phyloP scores from a whole-genome alignment of 2,113 vertebrate genomes.

The Craseonycteris thonglongyai region DNA sequence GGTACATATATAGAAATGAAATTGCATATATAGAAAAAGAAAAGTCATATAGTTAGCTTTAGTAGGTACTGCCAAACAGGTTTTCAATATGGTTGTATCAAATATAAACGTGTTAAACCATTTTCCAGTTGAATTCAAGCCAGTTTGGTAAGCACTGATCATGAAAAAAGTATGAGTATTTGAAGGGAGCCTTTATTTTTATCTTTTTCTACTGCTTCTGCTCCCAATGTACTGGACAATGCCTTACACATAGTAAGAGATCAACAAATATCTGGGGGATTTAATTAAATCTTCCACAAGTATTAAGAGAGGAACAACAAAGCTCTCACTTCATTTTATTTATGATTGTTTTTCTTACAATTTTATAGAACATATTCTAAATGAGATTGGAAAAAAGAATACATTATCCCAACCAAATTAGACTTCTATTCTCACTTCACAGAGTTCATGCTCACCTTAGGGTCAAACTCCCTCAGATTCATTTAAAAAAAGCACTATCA shows the following conservation, averaged over 20 bases:
- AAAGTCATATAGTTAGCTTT: neutral
- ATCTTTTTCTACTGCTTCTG: neutral
- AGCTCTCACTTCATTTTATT: neutral
- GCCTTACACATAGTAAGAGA: neutral
- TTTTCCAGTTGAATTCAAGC: neutral
- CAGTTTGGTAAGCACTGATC: neutral
- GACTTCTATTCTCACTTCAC: neutral
- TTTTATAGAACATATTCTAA: neutral
- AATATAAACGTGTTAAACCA: neutral
- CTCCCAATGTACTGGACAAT: neutral
- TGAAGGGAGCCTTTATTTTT: neutral
- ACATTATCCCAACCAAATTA: neutral
- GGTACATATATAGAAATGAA: neutral
- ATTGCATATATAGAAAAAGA: neutral
- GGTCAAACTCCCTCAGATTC: neutral
- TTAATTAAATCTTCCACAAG: neutral
- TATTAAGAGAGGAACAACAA: neutral
- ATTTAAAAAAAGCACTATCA: neutral
- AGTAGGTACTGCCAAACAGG: neutral
- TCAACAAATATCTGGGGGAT: neutral
- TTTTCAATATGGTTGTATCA: neutral
- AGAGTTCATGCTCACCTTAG: neutral
- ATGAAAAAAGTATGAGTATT: neutral
- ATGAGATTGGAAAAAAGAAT: neutral
- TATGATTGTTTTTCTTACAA: neutral